Percentiles rank a stretch among this genome's conserved stretches.
Conservation (phyloP, 2,888 invertebrate genomes). For the Agrypnus murinus region DNA sequence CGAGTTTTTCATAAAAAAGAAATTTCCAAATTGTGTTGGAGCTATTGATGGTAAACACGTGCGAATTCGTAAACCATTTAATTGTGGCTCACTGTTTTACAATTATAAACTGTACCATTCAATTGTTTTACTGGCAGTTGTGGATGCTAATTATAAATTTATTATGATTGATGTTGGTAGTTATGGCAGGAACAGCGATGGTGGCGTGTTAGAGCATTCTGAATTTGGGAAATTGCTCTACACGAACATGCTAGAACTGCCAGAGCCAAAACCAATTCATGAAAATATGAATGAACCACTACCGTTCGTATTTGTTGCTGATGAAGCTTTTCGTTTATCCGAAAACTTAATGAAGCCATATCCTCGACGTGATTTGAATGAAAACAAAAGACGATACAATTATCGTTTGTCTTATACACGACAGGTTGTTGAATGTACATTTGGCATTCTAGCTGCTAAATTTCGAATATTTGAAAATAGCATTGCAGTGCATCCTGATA, state of each 20-base stretch:
- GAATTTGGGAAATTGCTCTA: no score
- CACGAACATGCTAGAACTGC: no score
- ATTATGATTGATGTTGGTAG: not conserved
- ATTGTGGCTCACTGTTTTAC: not conserved
- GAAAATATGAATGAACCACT: not conserved
- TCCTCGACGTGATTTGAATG: not conserved
- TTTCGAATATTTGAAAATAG: no score
- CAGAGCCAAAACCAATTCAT: not conserved
- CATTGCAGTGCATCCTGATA: no score
- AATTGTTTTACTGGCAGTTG: not conserved
- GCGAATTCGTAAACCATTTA: not conserved
- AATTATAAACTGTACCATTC: not conserved
- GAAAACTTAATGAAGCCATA: not conserved
- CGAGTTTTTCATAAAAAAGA: no score
- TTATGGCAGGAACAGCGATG: conserved; percentile 12
- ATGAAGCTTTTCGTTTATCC: conserved; percentile 1
- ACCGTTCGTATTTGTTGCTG: not conserved
- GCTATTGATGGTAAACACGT: not conserved
- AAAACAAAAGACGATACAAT: not conserved
- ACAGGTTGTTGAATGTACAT: not conserved
- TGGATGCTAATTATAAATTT: conserved; percentile 2
- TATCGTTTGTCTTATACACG: not conserved
- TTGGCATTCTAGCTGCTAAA: not conserved
- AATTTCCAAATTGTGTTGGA: not conserved
- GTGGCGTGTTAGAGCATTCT: not conserved